phyloP scores from a whole-genome alignment of 2,797 vertebrate genomes.

The Kryptolebias ocellatus region DNA sequence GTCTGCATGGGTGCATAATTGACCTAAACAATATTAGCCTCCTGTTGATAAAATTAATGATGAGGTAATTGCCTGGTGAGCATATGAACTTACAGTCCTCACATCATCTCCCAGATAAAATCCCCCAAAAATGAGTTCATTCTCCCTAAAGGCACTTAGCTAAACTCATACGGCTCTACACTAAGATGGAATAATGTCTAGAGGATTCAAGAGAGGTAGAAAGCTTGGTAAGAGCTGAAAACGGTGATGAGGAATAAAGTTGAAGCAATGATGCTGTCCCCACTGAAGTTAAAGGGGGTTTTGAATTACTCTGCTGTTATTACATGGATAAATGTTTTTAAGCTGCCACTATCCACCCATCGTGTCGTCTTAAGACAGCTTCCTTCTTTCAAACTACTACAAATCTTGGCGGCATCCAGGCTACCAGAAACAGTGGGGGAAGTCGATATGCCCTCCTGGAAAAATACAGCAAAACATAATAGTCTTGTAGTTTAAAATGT shows the following conservation, averaged over 20 bases:
- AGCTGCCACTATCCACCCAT: constrained; percentile 44
- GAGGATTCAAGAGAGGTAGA: constrained; percentile 44
- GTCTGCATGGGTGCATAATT: constrained; percentile 2
- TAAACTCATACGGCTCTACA: constrained; percentile 33
- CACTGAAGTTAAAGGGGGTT: constrained; percentile 45
- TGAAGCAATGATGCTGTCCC: constrained; percentile 45
- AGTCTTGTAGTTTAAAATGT: too few species aligned
- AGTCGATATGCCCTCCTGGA: too few species aligned
- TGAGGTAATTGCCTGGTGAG: constrained; percentile 65
- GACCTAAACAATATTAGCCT: constrained; percentile 56
- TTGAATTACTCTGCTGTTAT: constrained; percentile 63
- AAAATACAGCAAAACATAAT: background rate
- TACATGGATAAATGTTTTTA: constrained; percentile 57
- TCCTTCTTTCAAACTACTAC: constrained; percentile 41
- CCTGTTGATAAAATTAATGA: constrained; percentile 71
- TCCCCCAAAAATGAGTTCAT: constrained; percentile 17
- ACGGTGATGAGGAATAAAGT: constrained; percentile 25
- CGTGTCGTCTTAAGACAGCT: constrained; percentile 33
- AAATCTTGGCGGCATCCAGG: constrained; percentile 33
- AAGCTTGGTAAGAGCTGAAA: constrained; percentile 52
- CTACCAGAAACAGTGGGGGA: background rate
- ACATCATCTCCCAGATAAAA: constrained; percentile 37
- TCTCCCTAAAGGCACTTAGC: constrained; percentile 32
- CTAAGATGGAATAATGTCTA: constrained; percentile 51
- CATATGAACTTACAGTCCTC: constrained; percentile 56